Conservation (phyloP, 2,797 vertebrate genomes). For the Phrynocephalus vlangalii region DNA sequence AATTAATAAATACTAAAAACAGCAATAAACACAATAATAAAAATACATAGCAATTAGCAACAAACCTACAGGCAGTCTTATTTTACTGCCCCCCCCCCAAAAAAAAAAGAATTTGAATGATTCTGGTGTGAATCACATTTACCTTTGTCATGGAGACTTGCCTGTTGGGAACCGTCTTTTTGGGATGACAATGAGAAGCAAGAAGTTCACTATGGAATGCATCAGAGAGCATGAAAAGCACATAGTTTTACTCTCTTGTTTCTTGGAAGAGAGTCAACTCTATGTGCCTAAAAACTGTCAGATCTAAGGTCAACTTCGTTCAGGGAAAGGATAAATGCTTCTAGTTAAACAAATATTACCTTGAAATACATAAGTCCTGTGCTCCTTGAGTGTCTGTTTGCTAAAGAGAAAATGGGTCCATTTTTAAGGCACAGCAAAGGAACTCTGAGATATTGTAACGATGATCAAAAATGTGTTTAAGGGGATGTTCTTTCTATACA, state of each 20-base stretch:
- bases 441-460: background rate
- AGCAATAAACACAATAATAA: too few species aligned
- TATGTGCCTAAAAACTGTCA: background rate
- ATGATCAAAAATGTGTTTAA: background rate
- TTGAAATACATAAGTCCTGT: background rate
- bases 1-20: too few species aligned
- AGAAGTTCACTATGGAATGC: constrained; percentile 30
- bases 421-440: background rate
- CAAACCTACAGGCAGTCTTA: too few species aligned
- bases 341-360: background rate
- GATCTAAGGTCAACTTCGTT: background rate
- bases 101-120: background rate
- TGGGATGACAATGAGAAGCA: background rate
- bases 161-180: background rate
- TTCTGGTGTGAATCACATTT: constrained; percentile 6
- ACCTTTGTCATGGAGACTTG: background rate
- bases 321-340: background rate
- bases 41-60: too few species aligned
- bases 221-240: background rate
- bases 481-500: background rate
- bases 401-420: background rate
- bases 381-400: background rate
- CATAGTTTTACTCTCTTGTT: background rate
- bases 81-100: too few species aligned
- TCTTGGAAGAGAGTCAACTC: background rate